Conservation (phyloP, 1,140 invertebrate species). For the Pseudomyrmex flavicornis region DNA sequence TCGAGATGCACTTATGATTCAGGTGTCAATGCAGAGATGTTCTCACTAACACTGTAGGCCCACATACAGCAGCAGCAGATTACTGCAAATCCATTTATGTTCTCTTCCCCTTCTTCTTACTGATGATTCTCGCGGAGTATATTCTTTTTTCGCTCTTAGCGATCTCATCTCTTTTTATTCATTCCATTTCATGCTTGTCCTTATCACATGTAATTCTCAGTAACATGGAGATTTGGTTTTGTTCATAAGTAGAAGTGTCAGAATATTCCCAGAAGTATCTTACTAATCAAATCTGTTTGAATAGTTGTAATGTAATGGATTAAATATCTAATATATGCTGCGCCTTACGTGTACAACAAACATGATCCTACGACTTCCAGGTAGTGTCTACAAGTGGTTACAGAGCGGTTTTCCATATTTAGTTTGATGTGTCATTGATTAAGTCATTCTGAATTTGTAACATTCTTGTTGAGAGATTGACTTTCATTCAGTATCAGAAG, state of each 20-base stretch:
- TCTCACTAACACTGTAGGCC: constrained; percentile 74
- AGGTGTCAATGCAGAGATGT: constrained; percentile 67
- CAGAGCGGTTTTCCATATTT: constrained; percentile 56
- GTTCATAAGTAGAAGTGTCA: background rate
- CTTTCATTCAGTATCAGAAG: constrained; percentile 63
- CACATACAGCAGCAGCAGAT: constrained; percentile 75
- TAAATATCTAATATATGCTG: no score
- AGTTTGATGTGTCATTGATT: constrained; percentile 68
- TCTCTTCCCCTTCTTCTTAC: constrained; percentile 68
- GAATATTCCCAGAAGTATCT: background rate
- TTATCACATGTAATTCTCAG: constrained; percentile 63
- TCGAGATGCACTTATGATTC: constrained; percentile 52
- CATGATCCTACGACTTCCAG: constrained; percentile 40
- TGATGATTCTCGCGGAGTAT: constrained; percentile 54
- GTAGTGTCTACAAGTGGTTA: constrained; percentile 21
- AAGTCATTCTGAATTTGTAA: constrained; percentile 70
- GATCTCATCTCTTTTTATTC: constrained; percentile 57
- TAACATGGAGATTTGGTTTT: constrained; percentile 44
- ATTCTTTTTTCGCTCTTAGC: constrained; percentile 60
- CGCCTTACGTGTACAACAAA: background rate
- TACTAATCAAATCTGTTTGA: constrained; percentile 6
- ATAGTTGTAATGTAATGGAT: constrained; percentile 5
- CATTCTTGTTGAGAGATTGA: constrained; percentile 59
- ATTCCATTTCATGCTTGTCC: constrained; percentile 25
- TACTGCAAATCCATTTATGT: constrained; percentile 83